A percentile compares a stretch with the other conserved stretches of the same genome.
These are phyloP conservation scores for Hassar affinis DNA, from an alignment of 2,113 vertebrate genomes.

Conservation along the genomic window DNA sequence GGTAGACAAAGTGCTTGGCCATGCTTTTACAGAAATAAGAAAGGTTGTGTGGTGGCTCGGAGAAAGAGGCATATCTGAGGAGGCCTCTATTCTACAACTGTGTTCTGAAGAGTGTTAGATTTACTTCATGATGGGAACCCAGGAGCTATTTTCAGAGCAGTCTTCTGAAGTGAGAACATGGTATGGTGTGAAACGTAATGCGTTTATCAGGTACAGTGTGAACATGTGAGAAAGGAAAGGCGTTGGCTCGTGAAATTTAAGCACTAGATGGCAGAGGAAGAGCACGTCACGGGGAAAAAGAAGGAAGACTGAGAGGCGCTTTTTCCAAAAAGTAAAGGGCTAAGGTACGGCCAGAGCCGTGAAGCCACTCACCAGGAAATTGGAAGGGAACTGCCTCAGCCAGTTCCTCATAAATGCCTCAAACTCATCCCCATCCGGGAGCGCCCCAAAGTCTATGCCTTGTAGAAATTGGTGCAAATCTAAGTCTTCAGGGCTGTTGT, in stretches of 20 bases:
- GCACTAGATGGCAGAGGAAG: slow-evolving; percentile 61
- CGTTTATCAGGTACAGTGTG: slow-evolving; percentile 20
- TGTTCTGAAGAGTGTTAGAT: not conserved
- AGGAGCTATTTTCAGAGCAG: slow-evolving; percentile 8
- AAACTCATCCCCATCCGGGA: slow-evolving; percentile 83
- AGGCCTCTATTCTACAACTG: slow-evolving; percentile 4
- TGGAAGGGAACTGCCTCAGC: slow-evolving; percentile 78
- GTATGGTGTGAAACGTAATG: slow-evolving; percentile 26
- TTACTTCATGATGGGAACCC: not conserved
- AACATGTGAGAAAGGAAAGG: slow-evolving; percentile 60
- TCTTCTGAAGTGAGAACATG: slow-evolving; percentile 14
- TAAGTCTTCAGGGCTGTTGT: slow-evolving; percentile 89
- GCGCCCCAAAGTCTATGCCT: slow-evolving; percentile 87
- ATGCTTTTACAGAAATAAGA: slow-evolving; percentile 24
- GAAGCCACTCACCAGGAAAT: slow-evolving; percentile 74
- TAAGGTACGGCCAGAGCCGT: slow-evolving; percentile 72
- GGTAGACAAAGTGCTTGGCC: slow-evolving; percentile 11
- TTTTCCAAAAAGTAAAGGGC: slow-evolving; percentile 61
- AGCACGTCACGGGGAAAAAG: slow-evolving; percentile 50
- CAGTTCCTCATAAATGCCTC: slow-evolving; percentile 83
- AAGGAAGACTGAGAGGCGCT: slow-evolving; percentile 56
- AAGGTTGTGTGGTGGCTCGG: not conserved
- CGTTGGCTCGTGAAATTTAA: slow-evolving; percentile 59
- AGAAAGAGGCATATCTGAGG: not conserved
- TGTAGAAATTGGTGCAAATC: slow-evolving; percentile 87